phyloP scores from a whole-genome alignment of 2,888 invertebrate species.

The Oxytorus armatus region DNA sequence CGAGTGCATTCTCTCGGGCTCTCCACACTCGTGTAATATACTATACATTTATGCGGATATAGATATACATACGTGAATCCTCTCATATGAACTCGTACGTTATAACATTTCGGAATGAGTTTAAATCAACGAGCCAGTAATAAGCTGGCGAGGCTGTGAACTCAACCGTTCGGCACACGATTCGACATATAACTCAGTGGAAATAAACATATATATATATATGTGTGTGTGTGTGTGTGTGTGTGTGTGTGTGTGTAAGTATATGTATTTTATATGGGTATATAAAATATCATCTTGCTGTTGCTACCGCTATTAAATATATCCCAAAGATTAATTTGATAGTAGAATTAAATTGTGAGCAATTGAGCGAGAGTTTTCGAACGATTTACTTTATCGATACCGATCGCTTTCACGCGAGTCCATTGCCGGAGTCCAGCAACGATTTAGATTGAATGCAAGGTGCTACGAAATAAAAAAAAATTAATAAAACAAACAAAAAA shows the following conservation, averaged over 20 bases:
- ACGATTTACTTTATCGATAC: conserved; percentile 17
- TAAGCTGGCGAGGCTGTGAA: conserved; percentile 35
- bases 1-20: conserved; percentile 22
- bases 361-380: conserved; percentile 21
- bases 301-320: conserved; percentile 6
- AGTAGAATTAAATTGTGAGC: conserved; percentile 26
- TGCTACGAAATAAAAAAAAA: background rate
- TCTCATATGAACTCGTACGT: conserved; percentile 21
- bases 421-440: background rate
- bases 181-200: conserved; percentile 12
- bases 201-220: background rate
- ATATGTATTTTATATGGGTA: background rate
- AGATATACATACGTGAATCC: background rate
- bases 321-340: conserved; percentile 1
- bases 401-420: conserved; percentile 23
- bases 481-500: conserved; percentile 8
- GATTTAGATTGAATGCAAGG: conserved; percentile 36
- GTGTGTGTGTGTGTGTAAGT: too few species aligned
- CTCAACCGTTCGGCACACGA: background rate
- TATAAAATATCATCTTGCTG: background rate
- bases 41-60: background rate
- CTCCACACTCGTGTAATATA: background rate
- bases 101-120: conserved; percentile 36
- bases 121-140: conserved; percentile 43
- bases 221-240: too few species aligned